A percentile compares a stretch with the other conserved stretches of the same genome.
phyloP scores from a whole-genome alignment of 2,888 invertebrate species.

The Hirtodrosophila duncani region DNA sequence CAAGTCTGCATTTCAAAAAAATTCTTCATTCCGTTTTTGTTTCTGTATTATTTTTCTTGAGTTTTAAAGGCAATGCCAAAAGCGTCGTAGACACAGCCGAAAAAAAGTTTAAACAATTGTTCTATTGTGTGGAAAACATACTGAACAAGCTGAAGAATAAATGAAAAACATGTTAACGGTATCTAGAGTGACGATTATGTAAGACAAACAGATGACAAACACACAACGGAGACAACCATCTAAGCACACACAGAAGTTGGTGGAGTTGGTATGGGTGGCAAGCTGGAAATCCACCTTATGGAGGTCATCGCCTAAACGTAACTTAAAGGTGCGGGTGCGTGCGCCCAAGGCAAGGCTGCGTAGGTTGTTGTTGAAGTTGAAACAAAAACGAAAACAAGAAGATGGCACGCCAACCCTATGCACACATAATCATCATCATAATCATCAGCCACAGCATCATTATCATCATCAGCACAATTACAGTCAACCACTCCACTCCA shows the following conservation, averaged over 20 bases:
- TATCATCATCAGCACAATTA: conserved; percentile 60
- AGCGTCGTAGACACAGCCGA: conserved; percentile 37
- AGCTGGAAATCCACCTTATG: conserved; percentile 43
- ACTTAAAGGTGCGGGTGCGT: conserved; percentile 59
- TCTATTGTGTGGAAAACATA: not conserved
- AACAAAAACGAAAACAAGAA: conserved; percentile 35
- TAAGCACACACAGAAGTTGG: conserved; percentile 47
- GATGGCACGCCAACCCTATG: conserved; percentile 54
- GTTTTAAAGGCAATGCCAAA: conserved; percentile 60
- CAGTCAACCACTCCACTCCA: conserved; percentile 1
- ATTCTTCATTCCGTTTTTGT: conserved; percentile 17
- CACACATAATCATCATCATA: conserved; percentile 3
- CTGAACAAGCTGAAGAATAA: conserved; percentile 12
- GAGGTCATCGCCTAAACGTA: conserved; percentile 45
- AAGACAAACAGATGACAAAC: conserved; percentile 55
- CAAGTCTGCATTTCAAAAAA: too few relatives aligned
- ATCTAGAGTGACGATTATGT: conserved; percentile 72
- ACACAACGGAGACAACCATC: conserved; percentile 60
- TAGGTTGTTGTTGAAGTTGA: conserved; percentile 40
- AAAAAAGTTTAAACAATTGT: conserved; percentile 29
- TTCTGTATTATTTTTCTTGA: conserved; percentile 5
- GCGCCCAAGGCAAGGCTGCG: conserved; percentile 51
- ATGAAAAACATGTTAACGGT: conserved; percentile 45
- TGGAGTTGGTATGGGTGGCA: not conserved
- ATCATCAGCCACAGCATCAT: conserved; percentile 3